Evolutionary conservation across 2,797 vertebrate species (phyloP).

Genomic region (Sphenodon punctatus): DNA sequence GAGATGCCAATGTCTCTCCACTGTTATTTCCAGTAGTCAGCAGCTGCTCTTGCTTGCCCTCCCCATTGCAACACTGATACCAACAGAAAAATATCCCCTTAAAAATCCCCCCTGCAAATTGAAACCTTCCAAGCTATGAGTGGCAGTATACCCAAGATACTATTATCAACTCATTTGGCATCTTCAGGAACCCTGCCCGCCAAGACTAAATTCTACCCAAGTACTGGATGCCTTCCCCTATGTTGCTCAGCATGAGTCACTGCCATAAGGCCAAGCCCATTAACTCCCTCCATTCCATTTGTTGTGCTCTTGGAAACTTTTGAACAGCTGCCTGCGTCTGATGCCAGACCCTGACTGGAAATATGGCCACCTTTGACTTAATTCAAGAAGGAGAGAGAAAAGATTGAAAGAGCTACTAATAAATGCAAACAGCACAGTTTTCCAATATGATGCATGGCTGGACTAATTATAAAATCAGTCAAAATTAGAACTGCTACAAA

Average conservation of each 20-base stretch:
- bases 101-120: conserved; percentile 42
- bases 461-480: not conserved
- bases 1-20: conserved; percentile 32
- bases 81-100: not conserved
- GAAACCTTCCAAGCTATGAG: conserved; percentile 2
- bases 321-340: conserved; percentile 63
- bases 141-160: not conserved
- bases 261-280: conserved; percentile 23
- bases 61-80: conserved; percentile 20
- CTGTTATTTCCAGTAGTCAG: conserved; percentile 53
- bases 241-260: conserved; percentile 33
- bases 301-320: conserved; percentile 47
- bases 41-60: conserved; percentile 67
- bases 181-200: not conserved
- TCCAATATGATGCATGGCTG: not conserved
- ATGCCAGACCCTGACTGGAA: conserved; percentile 30
- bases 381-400: not conserved
- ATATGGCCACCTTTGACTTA: conserved; percentile 33
- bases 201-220: not conserved
- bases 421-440: not conserved
- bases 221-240: conserved; percentile 11
- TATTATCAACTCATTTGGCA: not conserved
- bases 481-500: too few species aligned
- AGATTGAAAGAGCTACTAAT: conserved; percentile 1
- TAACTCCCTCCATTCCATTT: conserved; percentile 62